Conservation (phyloP, 2,888 invertebrate species). For the Leptinotarsa tumamoca region DNA sequence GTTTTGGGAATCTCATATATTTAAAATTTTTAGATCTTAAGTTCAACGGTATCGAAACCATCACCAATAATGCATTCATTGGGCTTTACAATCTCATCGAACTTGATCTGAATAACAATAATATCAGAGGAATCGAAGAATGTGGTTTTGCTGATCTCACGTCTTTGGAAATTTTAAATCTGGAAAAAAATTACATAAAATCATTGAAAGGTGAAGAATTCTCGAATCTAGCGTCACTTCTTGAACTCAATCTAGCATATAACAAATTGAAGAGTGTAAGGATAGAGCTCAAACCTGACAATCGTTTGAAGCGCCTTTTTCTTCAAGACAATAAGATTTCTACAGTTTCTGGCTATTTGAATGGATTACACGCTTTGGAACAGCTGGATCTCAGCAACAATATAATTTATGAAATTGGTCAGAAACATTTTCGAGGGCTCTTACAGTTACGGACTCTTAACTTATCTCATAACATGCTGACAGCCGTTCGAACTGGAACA, state of each 20-base stretch:
- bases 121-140: slow-evolving; percentile 47
- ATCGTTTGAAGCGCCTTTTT: slow-evolving; percentile 52
- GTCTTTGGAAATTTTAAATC: slow-evolving; percentile 52
- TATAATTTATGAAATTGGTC: slow-evolving; percentile 51
- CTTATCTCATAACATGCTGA: slow-evolving; percentile 57
- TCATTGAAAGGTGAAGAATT: slow-evolving; percentile 53
- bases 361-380: slow-evolving; percentile 56
- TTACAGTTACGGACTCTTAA: slow-evolving; percentile 54
- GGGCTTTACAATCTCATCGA: slow-evolving; percentile 53
- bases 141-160: slow-evolving; percentile 48
- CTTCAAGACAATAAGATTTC: slow-evolving; percentile 56
- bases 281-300: slow-evolving; percentile 44
- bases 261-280: slow-evolving; percentile 53
- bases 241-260: slow-evolving; percentile 52
- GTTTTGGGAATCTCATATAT: slow-evolving; percentile 52
- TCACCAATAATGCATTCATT: slow-evolving; percentile 55
- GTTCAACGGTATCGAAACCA: slow-evolving; percentile 55
- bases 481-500: slow-evolving; percentile 55
- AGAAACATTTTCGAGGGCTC: slow-evolving; percentile 52
- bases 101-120: slow-evolving; percentile 57
- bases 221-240: slow-evolving; percentile 52
- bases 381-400: slow-evolving; percentile 57
- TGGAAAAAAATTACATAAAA: slow-evolving; percentile 56
- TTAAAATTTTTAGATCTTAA: slow-evolving; percentile 43
- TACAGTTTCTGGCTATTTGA: slow-evolving; percentile 51